A percentile compares a stretch with the other conserved stretches of the same genome.
Evolutionary conservation across 1,140 invertebrate genomes (phyloP).

Genomic region (Oryzaephilus surinamensis): DNA sequence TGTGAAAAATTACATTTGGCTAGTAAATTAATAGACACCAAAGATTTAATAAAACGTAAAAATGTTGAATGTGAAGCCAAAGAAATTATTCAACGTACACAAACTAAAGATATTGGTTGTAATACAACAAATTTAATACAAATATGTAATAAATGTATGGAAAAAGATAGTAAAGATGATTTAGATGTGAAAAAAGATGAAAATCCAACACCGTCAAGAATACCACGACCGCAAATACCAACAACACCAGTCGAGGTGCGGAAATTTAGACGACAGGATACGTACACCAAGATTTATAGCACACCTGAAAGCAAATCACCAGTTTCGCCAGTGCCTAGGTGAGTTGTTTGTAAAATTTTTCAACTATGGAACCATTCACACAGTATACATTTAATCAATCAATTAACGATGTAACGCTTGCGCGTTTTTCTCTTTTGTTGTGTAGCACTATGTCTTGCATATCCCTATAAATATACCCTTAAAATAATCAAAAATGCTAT

Average conservation of each 20-base stretch:
- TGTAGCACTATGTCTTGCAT: too few species aligned
- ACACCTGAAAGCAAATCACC: neutral
- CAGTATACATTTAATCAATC: too few species aligned
- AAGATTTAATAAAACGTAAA: slow-evolving; percentile 20
- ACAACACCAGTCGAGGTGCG: slow-evolving; percentile 37
- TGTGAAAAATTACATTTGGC: too few species aligned
- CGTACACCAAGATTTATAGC: slow-evolving; percentile 35
- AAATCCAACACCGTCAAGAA: slow-evolving; percentile 29
- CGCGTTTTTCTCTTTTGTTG: too few species aligned
- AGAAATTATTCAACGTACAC: slow-evolving; percentile 8
- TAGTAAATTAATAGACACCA: slow-evolving; percentile 20
- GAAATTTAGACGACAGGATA: slow-evolving; percentile 40
- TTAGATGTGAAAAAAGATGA: slow-evolving; percentile 31
- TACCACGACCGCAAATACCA: slow-evolving; percentile 37
- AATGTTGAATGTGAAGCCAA: slow-evolving; percentile 20
- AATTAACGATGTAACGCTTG: slow-evolving; percentile 6
- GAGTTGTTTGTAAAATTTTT: slow-evolving; percentile 11
- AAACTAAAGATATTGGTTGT: slow-evolving; percentile 17
- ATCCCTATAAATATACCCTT: too few species aligned
- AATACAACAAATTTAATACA: slow-evolving; percentile 10
- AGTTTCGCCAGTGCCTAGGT: slow-evolving; percentile 7
- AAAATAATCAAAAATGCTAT: neutral
- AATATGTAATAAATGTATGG: slow-evolving; percentile 16
- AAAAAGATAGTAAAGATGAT: slow-evolving; percentile 16
- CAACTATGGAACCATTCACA: too few species aligned